Conservation (phyloP, 2,888 invertebrate genomes). For the Bruchidius siliquastri region DNA sequence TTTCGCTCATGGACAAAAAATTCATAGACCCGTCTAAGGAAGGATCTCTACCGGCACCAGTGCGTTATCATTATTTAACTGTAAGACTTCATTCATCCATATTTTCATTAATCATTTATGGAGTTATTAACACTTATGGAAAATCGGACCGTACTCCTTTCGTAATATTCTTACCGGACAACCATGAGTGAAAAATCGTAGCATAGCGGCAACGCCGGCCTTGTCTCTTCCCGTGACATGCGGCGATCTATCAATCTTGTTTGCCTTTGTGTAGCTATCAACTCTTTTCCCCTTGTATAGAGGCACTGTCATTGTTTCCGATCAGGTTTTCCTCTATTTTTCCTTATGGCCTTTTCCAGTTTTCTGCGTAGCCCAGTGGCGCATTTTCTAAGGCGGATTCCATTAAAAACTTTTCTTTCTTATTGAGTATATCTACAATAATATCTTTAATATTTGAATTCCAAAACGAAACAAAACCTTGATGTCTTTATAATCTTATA, state of each 20-base stretch:
- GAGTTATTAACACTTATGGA: too few relatives aligned
- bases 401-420: neutral
- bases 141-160: neutral
- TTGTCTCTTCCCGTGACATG: slow-evolving; percentile 25
- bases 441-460: too few relatives aligned
- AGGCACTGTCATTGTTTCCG: slow-evolving; percentile 20
- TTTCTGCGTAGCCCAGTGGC: neutral
- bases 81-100: too few relatives aligned
- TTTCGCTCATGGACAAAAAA: too few relatives aligned
- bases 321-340: slow-evolving; percentile 11
- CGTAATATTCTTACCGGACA: neutral
- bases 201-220: slow-evolving; percentile 8
- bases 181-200: neutral
- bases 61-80: too few relatives aligned
- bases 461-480: too few relatives aligned
- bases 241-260: slow-evolving; percentile 31
- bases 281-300: slow-evolving; percentile 18
- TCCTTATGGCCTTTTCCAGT: neutral
- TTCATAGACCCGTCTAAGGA: too few relatives aligned
- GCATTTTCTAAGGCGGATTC: neutral
- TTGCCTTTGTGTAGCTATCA: slow-evolving; percentile 26
- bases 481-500: too few relatives aligned
- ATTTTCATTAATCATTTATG: too few relatives aligned
- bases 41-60: too few relatives aligned
- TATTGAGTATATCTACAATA: too few relatives aligned